Evolutionary conservation across 2,888 invertebrate genomes (phyloP).

Genomic region (Eilema griseolum): DNA sequence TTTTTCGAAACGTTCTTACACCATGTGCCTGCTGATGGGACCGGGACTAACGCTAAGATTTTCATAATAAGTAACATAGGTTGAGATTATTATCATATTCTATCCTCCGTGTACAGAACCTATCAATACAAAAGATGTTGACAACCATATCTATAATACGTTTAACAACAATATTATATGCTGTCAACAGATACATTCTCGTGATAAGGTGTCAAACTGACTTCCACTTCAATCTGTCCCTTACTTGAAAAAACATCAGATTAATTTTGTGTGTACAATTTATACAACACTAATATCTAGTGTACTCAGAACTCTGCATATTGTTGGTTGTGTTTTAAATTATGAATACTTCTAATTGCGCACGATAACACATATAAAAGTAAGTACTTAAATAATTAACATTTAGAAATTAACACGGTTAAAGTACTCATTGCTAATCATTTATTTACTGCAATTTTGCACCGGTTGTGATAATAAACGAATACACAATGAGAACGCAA

Average conservation of each 20-base stretch:
- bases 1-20: no score
- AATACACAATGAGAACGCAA: not conserved
- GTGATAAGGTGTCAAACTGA: conserved; percentile 48
- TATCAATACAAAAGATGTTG: not conserved
- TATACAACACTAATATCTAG: conserved; percentile 20
- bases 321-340: conserved; percentile 19
- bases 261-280: conserved; percentile 25
- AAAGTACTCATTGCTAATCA: conserved; percentile 42
- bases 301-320: conserved; percentile 23
- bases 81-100: no score
- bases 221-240: conserved; percentile 55
- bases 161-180: conserved; percentile 35
- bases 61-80: no score
- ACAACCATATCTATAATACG: conserved; percentile 7
- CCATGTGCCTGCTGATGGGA: no score
- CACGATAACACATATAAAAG: conserved; percentile 14
- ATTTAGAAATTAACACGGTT: conserved; percentile 46
- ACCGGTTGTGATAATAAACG: conserved; percentile 34
- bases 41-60: no score
- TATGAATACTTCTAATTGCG: conserved; percentile 22
- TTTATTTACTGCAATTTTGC: conserved; percentile 39
- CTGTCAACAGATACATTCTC: conserved; percentile 35
- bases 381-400: conserved; percentile 29
- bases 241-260: conserved; percentile 43
- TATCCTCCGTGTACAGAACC: not conserved